phyloP scores from a whole-genome alignment of 2,113 vertebrate genomes.

The Isichthys henryi region DNA sequence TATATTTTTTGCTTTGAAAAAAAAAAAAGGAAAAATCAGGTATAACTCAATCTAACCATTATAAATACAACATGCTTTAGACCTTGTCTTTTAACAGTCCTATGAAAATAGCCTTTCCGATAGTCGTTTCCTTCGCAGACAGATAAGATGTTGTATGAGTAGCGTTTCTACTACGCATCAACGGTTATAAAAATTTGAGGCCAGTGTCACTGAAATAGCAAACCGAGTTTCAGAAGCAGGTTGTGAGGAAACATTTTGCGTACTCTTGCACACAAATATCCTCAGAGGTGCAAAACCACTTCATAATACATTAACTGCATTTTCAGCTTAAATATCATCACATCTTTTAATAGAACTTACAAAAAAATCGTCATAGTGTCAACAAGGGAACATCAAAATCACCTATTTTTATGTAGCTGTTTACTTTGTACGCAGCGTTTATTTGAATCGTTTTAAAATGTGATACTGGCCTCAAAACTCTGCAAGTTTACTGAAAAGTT shows the following conservation, averaged over 20 bases:
- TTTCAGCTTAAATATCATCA: slow-evolving; percentile 7
- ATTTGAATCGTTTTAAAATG: slow-evolving; percentile 2
- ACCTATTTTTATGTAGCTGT: not conserved
- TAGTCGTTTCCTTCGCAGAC: slow-evolving; percentile 45
- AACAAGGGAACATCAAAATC: not conserved
- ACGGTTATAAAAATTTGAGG: slow-evolving; percentile 46
- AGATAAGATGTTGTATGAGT: slow-evolving; percentile 36
- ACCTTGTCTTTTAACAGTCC: slow-evolving; percentile 62
- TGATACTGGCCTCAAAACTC: slow-evolving; percentile 48
- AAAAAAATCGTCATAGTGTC: not conserved
- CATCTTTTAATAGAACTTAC: not conserved
- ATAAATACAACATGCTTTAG: slow-evolving; percentile 72
- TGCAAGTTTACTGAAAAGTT: slow-evolving; percentile 31
- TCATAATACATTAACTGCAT: not conserved
- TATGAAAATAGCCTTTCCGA: slow-evolving; percentile 53
- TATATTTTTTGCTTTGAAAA: slow-evolving; percentile 49
- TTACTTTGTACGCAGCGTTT: not conserved
- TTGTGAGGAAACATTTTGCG: not conserved
- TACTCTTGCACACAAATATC: not conserved
- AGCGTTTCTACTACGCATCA: slow-evolving; percentile 28
- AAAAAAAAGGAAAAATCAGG: slow-evolving; percentile 63
- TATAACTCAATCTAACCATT: slow-evolving; percentile 61
- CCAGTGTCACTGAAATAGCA: slow-evolving; percentile 46
- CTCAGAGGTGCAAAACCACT: slow-evolving; percentile 4
- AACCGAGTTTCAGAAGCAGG: slow-evolving; percentile 24